Evolutionary conservation across 1,140 invertebrate species (phyloP).

Genomic region (Drosophila mauritiana): DNA sequence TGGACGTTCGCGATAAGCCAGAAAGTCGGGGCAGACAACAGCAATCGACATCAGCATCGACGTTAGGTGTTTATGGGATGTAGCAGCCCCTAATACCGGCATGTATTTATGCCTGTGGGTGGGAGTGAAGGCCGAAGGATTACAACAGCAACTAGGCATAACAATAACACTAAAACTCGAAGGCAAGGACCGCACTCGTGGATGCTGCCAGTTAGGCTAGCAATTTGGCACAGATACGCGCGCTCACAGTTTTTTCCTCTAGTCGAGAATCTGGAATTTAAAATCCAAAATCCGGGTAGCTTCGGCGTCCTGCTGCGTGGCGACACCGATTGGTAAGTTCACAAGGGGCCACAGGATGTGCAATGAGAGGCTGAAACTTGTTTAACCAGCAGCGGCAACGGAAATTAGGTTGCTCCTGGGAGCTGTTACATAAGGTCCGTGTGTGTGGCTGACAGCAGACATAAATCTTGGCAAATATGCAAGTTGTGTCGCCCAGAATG

Average conservation of each 20-base stretch:
- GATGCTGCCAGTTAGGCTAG: conserved; percentile 11
- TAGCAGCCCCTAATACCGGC: conserved; percentile 26
- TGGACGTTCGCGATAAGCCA: conserved; percentile 71
- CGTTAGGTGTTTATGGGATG: conserved; percentile 79
- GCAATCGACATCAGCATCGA: conserved; percentile 62
- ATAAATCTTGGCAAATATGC: conserved; percentile 73
- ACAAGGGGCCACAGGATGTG: conserved; percentile 49
- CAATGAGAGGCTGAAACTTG: conserved; percentile 61
- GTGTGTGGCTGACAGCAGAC: conserved; percentile 30
- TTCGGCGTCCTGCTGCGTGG: conserved; percentile 48
- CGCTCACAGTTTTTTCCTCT: conserved; percentile 23
- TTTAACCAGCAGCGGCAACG: conserved; percentile 59
- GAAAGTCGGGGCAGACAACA: conserved; percentile 64
- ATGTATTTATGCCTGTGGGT: conserved; percentile 3
- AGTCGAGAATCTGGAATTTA: not conserved
- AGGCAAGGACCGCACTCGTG: conserved; percentile 17
- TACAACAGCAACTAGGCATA: conserved; percentile 53
- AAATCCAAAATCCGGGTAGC: conserved; percentile 6
- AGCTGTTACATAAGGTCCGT: conserved; percentile 52
- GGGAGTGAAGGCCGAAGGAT: conserved; percentile 25
- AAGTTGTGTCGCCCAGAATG: conserved; percentile 52
- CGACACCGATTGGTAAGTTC: conserved; percentile 38
- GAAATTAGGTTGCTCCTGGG: conserved; percentile 74
- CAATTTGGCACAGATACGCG: conserved; percentile 51
- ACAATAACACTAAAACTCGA: conserved; percentile 69